These are phyloP conservation scores for Hiodon tergisus DNA, from an alignment of 2,113 vertebrate species.

Conservation along the genomic window DNA sequence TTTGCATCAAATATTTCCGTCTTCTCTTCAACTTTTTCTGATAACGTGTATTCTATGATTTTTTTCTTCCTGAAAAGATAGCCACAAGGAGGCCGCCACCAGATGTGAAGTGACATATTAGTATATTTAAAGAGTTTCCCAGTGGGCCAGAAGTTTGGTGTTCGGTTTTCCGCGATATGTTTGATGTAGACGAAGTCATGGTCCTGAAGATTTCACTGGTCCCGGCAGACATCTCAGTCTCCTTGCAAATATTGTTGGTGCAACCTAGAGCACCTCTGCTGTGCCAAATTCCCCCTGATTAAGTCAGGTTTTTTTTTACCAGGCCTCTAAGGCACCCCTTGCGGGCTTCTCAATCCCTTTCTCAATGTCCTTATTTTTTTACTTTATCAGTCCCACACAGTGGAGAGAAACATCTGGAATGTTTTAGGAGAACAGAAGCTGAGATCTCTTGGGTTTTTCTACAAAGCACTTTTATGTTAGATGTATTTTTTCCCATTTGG, in stretches of 20 bases:
- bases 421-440: conserved; percentile 9
- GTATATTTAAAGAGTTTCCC: conserved; percentile 25
- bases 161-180: conserved; percentile 16
- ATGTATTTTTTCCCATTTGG: conserved; percentile 2
- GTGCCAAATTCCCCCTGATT: conserved; percentile 47
- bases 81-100: conserved; percentile 3
- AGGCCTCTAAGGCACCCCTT: background rate
- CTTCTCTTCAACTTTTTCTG: conserved; percentile 8
- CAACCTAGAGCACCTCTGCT: conserved; percentile 38
- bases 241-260: conserved; percentile 14
- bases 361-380: background rate
- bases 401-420: conserved; percentile 17
- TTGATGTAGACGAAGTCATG: conserved; percentile 22
- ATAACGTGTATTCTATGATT: conserved; percentile 6
- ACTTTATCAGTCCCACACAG: background rate
- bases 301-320: background rate
- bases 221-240: conserved; percentile 8
- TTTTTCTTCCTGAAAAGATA: background rate
- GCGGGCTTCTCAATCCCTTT: background rate
- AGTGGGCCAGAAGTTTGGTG: conserved; percentile 13
- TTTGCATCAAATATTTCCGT: conserved; percentile 21
- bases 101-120: conserved; percentile 12
- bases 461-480: background rate
- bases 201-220: conserved; percentile 17
- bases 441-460: conserved; percentile 10